phyloP scores from a whole-genome alignment of 2,888 invertebrate genomes.

The Ecdyonurus torrentis region DNA sequence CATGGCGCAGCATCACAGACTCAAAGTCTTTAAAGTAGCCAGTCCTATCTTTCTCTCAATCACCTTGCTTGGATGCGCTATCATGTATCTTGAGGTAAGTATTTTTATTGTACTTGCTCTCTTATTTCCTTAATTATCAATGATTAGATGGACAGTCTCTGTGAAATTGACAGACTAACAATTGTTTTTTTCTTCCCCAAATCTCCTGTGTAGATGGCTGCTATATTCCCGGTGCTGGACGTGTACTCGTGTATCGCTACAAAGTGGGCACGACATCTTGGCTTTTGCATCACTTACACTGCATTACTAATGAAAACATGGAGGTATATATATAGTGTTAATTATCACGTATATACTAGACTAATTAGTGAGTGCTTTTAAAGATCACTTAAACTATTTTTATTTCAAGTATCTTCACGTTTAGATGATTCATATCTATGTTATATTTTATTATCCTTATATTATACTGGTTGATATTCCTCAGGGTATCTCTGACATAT shows the following conservation, averaged over 20 bases:
- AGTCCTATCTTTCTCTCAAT: constrained; percentile 85
- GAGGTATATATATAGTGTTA: constrained; percentile 60
- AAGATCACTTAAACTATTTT: no score
- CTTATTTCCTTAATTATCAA: background rate
- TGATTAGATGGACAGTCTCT: no score
- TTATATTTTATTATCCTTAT: no score
- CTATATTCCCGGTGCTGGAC: constrained; percentile 76
- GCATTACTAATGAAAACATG: constrained; percentile 88
- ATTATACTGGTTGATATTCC: no score
- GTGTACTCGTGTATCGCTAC: constrained; percentile 73
- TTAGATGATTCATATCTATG: no score
- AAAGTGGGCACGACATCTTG: constrained; percentile 85
- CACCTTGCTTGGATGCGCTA: constrained; percentile 74
- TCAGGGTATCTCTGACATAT: constrained; percentile 81
- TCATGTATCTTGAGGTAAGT: constrained; percentile 80
- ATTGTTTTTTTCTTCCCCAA: no score
- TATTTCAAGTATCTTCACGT: no score
- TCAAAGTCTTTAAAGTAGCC: constrained; percentile 83
- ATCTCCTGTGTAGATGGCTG: constrained; percentile 73
- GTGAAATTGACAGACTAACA: no score
- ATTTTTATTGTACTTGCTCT: no score
- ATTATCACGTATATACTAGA: no score
- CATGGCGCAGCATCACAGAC: constrained; percentile 63
- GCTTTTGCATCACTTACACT: constrained; percentile 84
- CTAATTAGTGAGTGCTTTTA: no score